A percentile compares a stretch with the other conserved stretches of the same genome.
These are phyloP conservation scores for Terrapene triunguis DNA, from an alignment of 2,113 vertebrate genomes.

Conservation along the genomic window DNA sequence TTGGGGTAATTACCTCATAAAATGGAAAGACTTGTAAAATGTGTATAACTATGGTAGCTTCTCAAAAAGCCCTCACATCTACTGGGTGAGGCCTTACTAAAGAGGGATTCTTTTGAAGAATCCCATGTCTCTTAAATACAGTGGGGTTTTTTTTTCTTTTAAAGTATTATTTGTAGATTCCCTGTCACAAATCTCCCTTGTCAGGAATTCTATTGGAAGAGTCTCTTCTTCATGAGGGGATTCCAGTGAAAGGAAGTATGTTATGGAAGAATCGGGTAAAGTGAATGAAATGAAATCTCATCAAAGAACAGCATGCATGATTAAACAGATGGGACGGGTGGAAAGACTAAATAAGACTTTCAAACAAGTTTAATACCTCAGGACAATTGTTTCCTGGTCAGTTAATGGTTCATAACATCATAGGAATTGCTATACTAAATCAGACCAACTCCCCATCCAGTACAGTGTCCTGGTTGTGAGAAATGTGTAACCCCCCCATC, in stretches of 20 bases:
- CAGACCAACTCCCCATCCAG: not conserved
- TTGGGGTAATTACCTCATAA: conserved; percentile 38
- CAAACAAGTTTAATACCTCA: conserved; percentile 46
- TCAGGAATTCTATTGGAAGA: conserved; percentile 61
- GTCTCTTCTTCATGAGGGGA: not conserved
- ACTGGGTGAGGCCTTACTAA: conserved; percentile 45
- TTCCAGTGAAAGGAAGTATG: not conserved
- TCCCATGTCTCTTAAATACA: not conserved
- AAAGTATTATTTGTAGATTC: conserved; percentile 47
- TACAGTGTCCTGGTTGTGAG: not conserved
- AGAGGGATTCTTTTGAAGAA: conserved; percentile 40
- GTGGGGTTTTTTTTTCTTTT: conserved; percentile 13
- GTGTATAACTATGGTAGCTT: conserved; percentile 48
- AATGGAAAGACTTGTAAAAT: conserved; percentile 45
- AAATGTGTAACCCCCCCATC: not conserved
- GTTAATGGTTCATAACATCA: not conserved
- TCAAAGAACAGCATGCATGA: not conserved
- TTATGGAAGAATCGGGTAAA: not conserved
- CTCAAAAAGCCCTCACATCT: conserved; percentile 5
- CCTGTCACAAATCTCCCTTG: conserved; percentile 53
- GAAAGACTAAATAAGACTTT: conserved; percentile 15
- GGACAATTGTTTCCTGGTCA: conserved; percentile 21
- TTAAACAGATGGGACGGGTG: not conserved
- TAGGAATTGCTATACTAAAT: not conserved
- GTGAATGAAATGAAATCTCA: not conserved